These are phyloP conservation scores for Panagrolaimus sp. DNA, from an alignment of 1,140 invertebrate species.

Conservation along the genomic window DNA sequence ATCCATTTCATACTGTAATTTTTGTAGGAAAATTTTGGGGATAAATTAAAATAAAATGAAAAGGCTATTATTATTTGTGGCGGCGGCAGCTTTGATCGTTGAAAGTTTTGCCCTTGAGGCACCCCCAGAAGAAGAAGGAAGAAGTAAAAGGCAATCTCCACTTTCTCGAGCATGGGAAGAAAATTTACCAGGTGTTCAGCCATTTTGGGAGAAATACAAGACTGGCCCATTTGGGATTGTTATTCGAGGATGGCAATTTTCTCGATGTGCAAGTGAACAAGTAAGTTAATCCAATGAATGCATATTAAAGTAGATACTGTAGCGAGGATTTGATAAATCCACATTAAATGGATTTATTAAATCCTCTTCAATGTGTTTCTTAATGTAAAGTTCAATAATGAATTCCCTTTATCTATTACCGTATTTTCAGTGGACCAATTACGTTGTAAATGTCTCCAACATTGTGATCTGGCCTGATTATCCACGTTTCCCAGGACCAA, in stretches of 20 bases:
- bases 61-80: too few relatives aligned
- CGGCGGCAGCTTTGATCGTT: too few relatives aligned
- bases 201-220: conserved; percentile 59
- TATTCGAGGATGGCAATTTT: conserved; percentile 59
- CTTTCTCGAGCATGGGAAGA: conserved; percentile 53
- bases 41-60: too few relatives aligned
- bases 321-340: too few relatives aligned
- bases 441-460: conserved; percentile 58
- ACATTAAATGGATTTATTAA: too few relatives aligned
- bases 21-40: too few relatives aligned
- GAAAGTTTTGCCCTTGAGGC: neutral
- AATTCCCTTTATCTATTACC: neutral
- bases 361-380: too few relatives aligned
- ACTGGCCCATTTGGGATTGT: conserved; percentile 56
- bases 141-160: conserved; percentile 17
- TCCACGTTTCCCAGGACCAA: conserved; percentile 57
- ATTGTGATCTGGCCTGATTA: conserved; percentile 60
- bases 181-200: conserved; percentile 55
- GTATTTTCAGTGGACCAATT: conserved; percentile 54
- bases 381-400: too few relatives aligned
- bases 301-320: conserved; percentile 7
- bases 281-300: conserved; percentile 27
- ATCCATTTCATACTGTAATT: too few relatives aligned
- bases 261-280: conserved; percentile 57
- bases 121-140: neutral